These are phyloP conservation scores for Baccha elongata DNA, from an alignment of 2,888 invertebrate species.

Conservation along the genomic window DNA sequence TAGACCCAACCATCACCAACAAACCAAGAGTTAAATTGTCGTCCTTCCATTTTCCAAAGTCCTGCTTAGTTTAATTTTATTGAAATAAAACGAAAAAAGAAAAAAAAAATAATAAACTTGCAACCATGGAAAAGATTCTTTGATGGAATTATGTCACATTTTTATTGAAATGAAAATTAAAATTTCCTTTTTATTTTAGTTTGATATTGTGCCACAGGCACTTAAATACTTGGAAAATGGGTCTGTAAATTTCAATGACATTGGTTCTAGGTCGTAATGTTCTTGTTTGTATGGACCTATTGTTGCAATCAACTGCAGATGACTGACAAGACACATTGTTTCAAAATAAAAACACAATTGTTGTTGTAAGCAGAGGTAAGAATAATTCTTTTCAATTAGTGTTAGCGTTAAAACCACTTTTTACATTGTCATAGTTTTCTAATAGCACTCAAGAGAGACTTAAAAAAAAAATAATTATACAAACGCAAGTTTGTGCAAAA, in stretches of 20 bases:
- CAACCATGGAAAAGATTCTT: conserved; percentile 41
- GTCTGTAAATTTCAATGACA: conserved; percentile 10
- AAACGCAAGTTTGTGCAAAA: not conserved
- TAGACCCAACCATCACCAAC: conserved; percentile 1
- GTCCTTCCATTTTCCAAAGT: conserved; percentile 32
- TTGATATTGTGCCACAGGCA: conserved; percentile 6
- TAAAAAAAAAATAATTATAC: conserved; percentile 1
- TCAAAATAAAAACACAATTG: not conserved
- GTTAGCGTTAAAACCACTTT: conserved; percentile 20
- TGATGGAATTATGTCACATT: conserved; percentile 67
- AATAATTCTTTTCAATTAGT: conserved; percentile 21
- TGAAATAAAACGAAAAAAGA: conserved; percentile 13
- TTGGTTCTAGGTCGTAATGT: conserved; percentile 5
- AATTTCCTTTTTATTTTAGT: conserved; percentile 1
- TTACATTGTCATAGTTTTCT: conserved; percentile 6
- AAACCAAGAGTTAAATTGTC: conserved; percentile 15
- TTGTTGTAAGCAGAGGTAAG: not conserved
- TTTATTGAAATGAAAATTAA: conserved; percentile 68
- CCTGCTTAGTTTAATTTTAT: conserved; percentile 40
- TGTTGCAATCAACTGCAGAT: conserved; percentile 27
- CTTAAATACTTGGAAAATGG: not conserved
- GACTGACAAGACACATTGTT: conserved; percentile 1
- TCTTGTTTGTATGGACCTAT: not conserved
- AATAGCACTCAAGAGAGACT: not conserved
- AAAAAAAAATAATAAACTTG: conserved; percentile 6